A percentile compares a stretch with the other conserved stretches of the same genome.
Conservation (phyloP, 2,113 vertebrate genomes). For the Eublepharis macularius region DNA sequence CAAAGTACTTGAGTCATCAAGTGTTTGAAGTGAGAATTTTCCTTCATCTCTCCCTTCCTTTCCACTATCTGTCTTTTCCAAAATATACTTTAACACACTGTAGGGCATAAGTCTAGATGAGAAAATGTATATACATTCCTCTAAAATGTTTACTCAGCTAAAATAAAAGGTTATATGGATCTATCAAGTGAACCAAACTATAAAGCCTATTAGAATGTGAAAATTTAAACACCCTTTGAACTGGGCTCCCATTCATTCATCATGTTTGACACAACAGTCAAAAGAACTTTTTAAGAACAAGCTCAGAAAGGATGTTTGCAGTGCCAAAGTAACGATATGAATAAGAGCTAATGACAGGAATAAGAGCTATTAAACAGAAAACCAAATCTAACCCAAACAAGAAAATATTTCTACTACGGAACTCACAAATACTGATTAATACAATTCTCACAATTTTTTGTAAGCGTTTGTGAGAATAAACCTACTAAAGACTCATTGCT, state of each 20-base stretch:
- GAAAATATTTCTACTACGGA: background rate
- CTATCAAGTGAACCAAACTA: constrained; percentile 72
- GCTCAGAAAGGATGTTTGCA: constrained; percentile 50
- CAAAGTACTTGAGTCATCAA: constrained; percentile 58
- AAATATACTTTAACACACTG: constrained; percentile 71
- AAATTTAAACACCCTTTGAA: constrained; percentile 79
- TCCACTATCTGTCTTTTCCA: constrained; percentile 62
- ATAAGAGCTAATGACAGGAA: constrained; percentile 51
- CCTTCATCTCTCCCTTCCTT: constrained; percentile 47
- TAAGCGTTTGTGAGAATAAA: background rate
- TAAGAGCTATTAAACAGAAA: constrained; percentile 47
- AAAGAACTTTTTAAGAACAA: constrained; percentile 67
- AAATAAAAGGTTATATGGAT: constrained; percentile 76
- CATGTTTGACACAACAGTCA: constrained; percentile 74
- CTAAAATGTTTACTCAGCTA: constrained; percentile 80
- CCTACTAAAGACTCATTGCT: background rate
- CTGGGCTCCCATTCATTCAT: constrained; percentile 73
- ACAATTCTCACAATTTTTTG: background rate
- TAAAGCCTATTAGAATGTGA: constrained; percentile 75
- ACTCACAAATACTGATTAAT: background rate
- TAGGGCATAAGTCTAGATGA: constrained; percentile 65
- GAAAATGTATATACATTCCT: constrained; percentile 69
- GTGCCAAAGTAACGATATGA: constrained; percentile 44
- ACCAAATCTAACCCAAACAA: constrained; percentile 28
- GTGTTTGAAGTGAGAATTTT: constrained; percentile 66